These are phyloP conservation scores for Sylvia borin DNA, from an alignment of 2,797 vertebrate species.

Conservation along the genomic window DNA sequence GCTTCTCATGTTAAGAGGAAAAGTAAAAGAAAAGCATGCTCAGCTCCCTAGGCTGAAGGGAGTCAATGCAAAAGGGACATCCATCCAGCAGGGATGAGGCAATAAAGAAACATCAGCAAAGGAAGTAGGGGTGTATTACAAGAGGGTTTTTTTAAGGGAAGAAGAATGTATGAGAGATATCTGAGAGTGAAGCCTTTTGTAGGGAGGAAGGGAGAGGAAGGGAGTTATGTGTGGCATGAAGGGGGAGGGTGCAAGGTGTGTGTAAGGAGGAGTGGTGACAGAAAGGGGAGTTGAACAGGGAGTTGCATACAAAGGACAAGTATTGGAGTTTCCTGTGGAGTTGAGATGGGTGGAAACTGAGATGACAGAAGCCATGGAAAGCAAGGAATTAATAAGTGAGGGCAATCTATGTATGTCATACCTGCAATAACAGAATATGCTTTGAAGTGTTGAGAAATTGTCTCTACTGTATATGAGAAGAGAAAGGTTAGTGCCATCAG, in stretches of 20 bases:
- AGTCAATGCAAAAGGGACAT: neutral
- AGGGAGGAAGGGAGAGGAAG: neutral
- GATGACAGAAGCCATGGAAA: neutral
- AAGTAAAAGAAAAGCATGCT: neutral
- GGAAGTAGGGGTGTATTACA: neutral
- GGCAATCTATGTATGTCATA: neutral
- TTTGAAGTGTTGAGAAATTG: neutral
- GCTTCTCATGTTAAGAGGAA: neutral
- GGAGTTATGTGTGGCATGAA: neutral
- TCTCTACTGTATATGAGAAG: neutral
- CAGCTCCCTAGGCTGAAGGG: neutral
- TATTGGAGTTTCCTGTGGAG: neutral
- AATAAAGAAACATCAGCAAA: neutral
- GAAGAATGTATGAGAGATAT: neutral
- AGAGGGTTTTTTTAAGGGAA: neutral
- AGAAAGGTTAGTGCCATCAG: neutral
- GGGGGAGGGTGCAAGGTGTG: accelerated
- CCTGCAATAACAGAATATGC: neutral
- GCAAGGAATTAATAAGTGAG: neutral
- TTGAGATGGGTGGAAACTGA: neutral
- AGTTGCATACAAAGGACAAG: accelerated
- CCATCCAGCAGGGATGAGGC: neutral
- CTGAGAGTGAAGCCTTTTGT: neutral
- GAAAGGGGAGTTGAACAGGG: neutral
- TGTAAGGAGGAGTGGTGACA: neutral